Evolutionary conservation across 1,140 invertebrate genomes (phyloP).

Genomic region (Leptinotarsa texana): DNA sequence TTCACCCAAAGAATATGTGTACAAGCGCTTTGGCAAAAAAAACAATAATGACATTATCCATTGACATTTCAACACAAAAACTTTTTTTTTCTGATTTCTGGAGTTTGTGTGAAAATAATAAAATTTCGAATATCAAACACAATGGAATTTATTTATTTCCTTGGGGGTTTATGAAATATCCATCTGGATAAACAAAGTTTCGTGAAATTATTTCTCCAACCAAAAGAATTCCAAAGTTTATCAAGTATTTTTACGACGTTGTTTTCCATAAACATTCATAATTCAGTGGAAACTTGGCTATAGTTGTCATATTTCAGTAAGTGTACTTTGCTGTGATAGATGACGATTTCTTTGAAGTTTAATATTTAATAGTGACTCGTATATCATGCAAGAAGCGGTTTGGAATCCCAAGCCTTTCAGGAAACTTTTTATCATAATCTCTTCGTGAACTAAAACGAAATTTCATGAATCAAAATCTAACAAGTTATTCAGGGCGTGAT

Average conservation of each 20-base stretch:
- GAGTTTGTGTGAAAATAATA: not conserved
- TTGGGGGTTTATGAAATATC: not conserved
- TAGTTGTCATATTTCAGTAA: conserved; percentile 1
- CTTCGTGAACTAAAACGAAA: too few relatives aligned
- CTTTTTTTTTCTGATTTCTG: not conserved
- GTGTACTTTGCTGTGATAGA: not conserved
- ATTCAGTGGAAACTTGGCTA: not conserved
- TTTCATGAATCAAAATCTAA: too few relatives aligned
- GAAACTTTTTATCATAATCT: too few relatives aligned
- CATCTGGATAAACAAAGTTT: not conserved
- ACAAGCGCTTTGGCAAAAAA: too few relatives aligned
- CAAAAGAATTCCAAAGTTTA: not conserved
- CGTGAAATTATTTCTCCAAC: not conserved
- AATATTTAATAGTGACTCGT: not conserved
- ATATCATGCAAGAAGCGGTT: not conserved
- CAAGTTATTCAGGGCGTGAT: too few relatives aligned
- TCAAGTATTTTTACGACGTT: not conserved
- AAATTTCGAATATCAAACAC: not conserved
- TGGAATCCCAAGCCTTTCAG: not conserved
- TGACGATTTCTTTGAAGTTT: not conserved
- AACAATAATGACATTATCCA: too few relatives aligned
- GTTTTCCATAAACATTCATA: conserved; percentile 6
- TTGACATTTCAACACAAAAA: not conserved
- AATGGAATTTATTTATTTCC: not conserved
- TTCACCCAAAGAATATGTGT: too few relatives aligned